Evolutionary conservation across 2,888 invertebrate species (phyloP).

Genomic region (Nyleta sp.): DNA sequence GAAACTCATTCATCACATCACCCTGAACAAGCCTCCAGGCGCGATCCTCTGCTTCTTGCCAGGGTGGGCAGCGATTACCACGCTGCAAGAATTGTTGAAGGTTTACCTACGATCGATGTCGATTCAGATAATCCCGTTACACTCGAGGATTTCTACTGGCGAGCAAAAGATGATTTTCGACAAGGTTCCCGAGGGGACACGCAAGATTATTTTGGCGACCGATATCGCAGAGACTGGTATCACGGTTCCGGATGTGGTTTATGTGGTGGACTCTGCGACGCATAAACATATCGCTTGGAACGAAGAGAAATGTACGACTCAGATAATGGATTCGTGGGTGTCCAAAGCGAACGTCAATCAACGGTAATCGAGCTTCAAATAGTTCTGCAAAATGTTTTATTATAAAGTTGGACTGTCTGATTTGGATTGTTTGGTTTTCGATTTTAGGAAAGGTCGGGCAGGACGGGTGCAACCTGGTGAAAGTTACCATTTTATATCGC

Average conservation of each 20-base stretch:
- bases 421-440: conserved; percentile 7
- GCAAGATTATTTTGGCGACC: conserved; percentile 88
- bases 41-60: conserved; percentile 90
- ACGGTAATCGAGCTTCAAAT: no score
- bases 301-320: conserved; percentile 82
- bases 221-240: conserved; percentile 89
- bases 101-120: conserved; percentile 43
- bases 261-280: conserved; percentile 87
- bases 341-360: conserved; percentile 86
- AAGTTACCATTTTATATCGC: conserved; percentile 83
- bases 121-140: conserved; percentile 83
- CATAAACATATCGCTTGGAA: conserved; percentile 85
- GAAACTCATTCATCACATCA: conserved; percentile 84
- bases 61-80: conserved; percentile 88
- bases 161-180: conserved; percentile 74
- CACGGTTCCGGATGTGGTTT: conserved; percentile 88
- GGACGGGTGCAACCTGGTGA: conserved; percentile 87
- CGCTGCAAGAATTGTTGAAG: conserved; percentile 83
- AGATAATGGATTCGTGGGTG: conserved; percentile 85
- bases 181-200: conserved; percentile 82
- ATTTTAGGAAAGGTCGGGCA: conserved; percentile 85
- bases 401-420: no score
- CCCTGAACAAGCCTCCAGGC: conserved; percentile 85
- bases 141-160: conserved; percentile 83
- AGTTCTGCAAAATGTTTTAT: no score